These are phyloP conservation scores for Phalera bucephala DNA, from an alignment of 2,888 invertebrate genomes.

Conservation along the genomic window DNA sequence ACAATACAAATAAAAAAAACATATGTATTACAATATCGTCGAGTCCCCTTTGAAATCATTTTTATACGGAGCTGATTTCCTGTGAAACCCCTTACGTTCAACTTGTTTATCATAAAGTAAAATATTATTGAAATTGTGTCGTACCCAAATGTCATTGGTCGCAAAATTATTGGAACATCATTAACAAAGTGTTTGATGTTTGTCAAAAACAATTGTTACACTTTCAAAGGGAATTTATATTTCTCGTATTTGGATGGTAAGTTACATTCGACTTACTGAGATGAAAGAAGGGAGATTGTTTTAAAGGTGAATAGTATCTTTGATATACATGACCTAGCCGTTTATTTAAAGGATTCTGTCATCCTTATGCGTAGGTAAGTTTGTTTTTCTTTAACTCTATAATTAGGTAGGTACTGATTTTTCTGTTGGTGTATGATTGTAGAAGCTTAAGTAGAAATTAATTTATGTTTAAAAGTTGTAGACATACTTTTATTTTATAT, in stretches of 20 bases:
- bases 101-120: slow-evolving; percentile 26
- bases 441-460: no score
- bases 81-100: slow-evolving; percentile 19
- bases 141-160: slow-evolving; percentile 5
- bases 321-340: no score
- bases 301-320: no score
- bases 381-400: no score
- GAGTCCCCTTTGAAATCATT: slow-evolving; percentile 15
- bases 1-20: no score
- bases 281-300: not conserved
- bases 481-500: no score
- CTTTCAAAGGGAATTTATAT: not conserved
- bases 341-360: no score
- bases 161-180: slow-evolving; percentile 9
- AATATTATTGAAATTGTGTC: slow-evolving; percentile 18
- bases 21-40: no score
- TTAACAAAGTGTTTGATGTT: slow-evolving; percentile 8
- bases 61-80: slow-evolving; percentile 37
- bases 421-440: no score
- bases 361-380: no score
- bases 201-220: not conserved
- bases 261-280: not conserved
- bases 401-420: no score
- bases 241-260: not conserved
- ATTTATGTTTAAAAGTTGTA: no score